Evolutionary conservation across 64 coral and sea anemone genomes (phyloP).

Genomic region (Dendrophyllia cribrosa): DNA sequence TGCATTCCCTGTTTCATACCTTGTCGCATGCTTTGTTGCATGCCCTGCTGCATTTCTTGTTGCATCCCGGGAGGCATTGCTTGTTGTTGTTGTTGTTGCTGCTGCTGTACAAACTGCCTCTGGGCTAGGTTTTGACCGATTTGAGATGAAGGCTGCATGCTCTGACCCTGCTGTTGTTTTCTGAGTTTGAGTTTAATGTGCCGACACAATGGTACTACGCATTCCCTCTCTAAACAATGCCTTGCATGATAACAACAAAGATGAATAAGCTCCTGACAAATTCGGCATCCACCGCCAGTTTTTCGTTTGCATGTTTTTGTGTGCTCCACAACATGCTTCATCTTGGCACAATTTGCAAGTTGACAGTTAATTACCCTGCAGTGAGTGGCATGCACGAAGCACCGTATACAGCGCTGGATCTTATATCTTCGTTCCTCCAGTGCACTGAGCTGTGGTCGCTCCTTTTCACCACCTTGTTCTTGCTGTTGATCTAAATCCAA

Average conservation of each 20-base stretch:
- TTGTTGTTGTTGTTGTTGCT: conserved; percentile 79
- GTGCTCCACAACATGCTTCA: conserved; percentile 98
- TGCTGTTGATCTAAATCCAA: conserved; percentile 95
- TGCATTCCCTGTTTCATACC: conserved; percentile 76
- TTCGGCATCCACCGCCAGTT: conserved; percentile 89
- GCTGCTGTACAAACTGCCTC: conserved; percentile 58
- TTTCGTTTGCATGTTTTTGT: conserved; percentile 96
- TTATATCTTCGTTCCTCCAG: conserved; percentile 91
- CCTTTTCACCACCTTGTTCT: conserved; percentile 72
- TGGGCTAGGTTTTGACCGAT: conserved; percentile 43
- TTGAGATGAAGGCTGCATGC: conserved; percentile 50
- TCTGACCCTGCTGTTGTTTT: conserved; percentile 86
- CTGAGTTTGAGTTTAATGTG: conserved; percentile 98
- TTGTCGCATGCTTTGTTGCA: conserved; percentile 75
- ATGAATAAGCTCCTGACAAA: conserved; percentile 98
- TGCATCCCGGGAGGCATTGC: conserved; percentile 64
- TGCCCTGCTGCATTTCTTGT: conserved; percentile 72
- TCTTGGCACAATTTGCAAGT: conserved; percentile 89
- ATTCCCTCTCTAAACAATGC: conserved; percentile 92
- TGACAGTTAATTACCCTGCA: conserved; percentile 77
- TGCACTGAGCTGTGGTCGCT: conserved; percentile 77
- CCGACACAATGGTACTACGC: conserved; percentile 96
- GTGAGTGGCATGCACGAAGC: conserved; percentile 95
- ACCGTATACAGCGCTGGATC: conserved; percentile 96
- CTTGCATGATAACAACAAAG: conserved; percentile 99